phyloP scores from a whole-genome alignment of 1,140 invertebrate genomes.

The Adoxophyes honmai region DNA sequence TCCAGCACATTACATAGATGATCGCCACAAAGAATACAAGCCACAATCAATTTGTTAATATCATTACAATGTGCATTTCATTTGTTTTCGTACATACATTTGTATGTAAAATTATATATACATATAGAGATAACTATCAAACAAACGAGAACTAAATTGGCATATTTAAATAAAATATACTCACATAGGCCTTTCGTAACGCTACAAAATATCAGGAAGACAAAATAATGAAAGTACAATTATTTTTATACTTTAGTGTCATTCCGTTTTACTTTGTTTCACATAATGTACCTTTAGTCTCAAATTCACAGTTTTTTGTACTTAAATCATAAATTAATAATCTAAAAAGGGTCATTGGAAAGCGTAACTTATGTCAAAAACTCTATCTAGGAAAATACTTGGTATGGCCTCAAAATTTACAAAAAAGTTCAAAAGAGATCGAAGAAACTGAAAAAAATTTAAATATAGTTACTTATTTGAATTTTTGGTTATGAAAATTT shows the following conservation, averaged over 20 bases:
- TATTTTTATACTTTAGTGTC: neutral
- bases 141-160: constrained; percentile 18
- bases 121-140: constrained; percentile 22
- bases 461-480: too few relatives aligned
- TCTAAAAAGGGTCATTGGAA: too few relatives aligned
- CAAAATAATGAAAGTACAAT: constrained; percentile 20
- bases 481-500: too few relatives aligned
- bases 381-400: too few relatives aligned
- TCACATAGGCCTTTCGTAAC: constrained; percentile 21
- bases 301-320: too few relatives aligned
- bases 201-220: constrained; percentile 24
- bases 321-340: too few relatives aligned
- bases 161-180: constrained; percentile 14
- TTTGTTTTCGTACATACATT: constrained; percentile 15
- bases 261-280: neutral
- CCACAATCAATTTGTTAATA: constrained; percentile 15
- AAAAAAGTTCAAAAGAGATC: too few relatives aligned
- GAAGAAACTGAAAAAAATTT: too few relatives aligned
- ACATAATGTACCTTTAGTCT: neutral
- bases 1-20: constrained; percentile 10
- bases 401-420: too few relatives aligned
- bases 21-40: constrained; percentile 15
- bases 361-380: too few relatives aligned
- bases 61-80: constrained; percentile 18
- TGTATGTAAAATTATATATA: constrained; percentile 23